Conservation (phyloP, 2,888 invertebrate species). For the Villa cingulata region DNA sequence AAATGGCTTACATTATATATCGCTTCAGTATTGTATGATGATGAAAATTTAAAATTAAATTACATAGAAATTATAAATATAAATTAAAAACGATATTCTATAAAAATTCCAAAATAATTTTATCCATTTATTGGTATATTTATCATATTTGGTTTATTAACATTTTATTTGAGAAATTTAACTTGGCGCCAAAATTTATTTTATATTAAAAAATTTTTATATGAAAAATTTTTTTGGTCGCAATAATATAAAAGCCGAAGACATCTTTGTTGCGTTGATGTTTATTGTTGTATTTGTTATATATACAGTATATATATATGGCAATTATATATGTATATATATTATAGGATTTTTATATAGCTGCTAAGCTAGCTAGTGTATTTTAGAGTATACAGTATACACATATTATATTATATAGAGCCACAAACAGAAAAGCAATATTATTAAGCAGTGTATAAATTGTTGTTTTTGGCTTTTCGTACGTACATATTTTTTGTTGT, state of each 20-base stretch:
- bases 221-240: neutral
- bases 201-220: neutral
- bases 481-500: no score
- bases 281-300: neutral
- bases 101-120: constrained; percentile 14
- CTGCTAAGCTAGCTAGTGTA: no score
- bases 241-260: neutral
- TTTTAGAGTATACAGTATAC: no score
- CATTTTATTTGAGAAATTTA: constrained; percentile 8
- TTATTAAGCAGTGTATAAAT: no score
- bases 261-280: neutral
- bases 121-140: constrained; percentile 8
- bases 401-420: no score
- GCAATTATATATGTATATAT: no score
- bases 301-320: no score
- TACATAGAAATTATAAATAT: neutral
- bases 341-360: no score
- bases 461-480: no score
- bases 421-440: no score
- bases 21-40: constrained; percentile 10
- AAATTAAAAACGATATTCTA: constrained; percentile 14
- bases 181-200: constrained; percentile 14
- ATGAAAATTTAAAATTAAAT: constrained; percentile 12
- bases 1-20: constrained; percentile 14
- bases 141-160: constrained; percentile 4